Evolutionary conservation across 1,140 invertebrate genomes (phyloP), one percentile per base, ranked within the genome.

Genomic region (Eufriesea mexicana): DNA sequence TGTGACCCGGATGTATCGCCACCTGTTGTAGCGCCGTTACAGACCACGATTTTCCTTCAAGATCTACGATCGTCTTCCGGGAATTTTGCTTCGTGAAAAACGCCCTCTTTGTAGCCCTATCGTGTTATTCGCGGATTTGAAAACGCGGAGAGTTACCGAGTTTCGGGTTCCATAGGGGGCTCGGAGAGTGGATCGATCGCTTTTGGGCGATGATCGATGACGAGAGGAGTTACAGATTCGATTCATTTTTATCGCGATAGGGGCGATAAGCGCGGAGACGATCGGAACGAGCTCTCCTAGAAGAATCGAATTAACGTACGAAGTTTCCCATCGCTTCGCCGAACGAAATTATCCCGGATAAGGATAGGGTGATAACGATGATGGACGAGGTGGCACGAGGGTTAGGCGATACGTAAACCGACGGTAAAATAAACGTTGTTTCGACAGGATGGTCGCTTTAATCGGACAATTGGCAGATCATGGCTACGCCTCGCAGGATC

Each of bases 401-500:
- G 18, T 20, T 45, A 18, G 8, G 0, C 5, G 18, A 18, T 42
- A 14, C 2, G 8, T 8, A n/a, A 45, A 35, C 14, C 2, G 6
- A 23, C 5, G 55, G 20, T 47, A 18, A 42, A 25, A 47, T 49
- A 61, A 76, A 9, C 6, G 20, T 71, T 47, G 1, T n/a, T 25
- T 10, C 7, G n/a, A 23, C 6, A 6, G 20, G 64, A 64, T 7
- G 45, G 72, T 51, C 12, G 45, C 18, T 71, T 94, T 94, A 95
- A 89, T 95, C 95, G 28, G 96, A 96, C 61, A 98, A 94, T 91
- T 98, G 97, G 91, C 97, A 97, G 6, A 99, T 95, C 79, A 98
- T 94, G 0, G 98, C 98, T 12, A 98, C 97, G 28, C 98, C 98
- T 49, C 98, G 94, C 92, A 98, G 97, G 80, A 98, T 97, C 98